Conservation (phyloP, 2,888 invertebrate genomes). For the Dicranocentrus wangi region DNA sequence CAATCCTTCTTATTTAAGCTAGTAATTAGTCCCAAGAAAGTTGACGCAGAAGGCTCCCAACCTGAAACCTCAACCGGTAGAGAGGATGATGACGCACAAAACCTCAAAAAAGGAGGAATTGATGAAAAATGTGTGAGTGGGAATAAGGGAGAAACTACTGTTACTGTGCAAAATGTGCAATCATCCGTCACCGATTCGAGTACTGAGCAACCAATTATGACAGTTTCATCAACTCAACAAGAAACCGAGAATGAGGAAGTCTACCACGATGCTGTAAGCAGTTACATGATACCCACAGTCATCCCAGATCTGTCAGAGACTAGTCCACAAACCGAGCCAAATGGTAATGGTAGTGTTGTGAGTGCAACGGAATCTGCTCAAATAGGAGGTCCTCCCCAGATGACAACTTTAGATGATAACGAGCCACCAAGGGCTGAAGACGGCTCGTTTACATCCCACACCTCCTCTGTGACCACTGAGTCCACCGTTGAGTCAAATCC, state of each 20-base stretch:
- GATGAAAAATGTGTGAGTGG: not conserved
- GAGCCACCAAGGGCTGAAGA: not conserved
- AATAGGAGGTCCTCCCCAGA: not conserved
- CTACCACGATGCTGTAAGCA: not conserved
- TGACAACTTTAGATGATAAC: not conserved
- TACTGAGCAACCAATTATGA: not conserved
- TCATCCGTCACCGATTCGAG: constrained; percentile 23
- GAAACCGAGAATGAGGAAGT: constrained; percentile 7
- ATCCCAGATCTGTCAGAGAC: constrained; percentile 40
- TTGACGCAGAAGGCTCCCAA: no score
- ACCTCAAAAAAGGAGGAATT: not conserved
- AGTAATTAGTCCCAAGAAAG: constrained; percentile 45
- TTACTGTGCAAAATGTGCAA: constrained; percentile 20
- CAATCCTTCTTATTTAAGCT: constrained; percentile 67
- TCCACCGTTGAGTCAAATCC: constrained; percentile 17
- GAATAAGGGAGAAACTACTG: not conserved
- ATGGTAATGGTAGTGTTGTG: no score
- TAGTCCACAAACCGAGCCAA: constrained; percentile 21
- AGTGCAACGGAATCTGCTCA: not conserved
- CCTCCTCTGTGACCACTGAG: constrained; percentile 12
- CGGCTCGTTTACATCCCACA: not conserved
- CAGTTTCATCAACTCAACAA: not conserved
- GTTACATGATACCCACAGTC: constrained; percentile 51
- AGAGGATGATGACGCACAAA: not conserved
- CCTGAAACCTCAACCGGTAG: not conserved